Evolutionary conservation across 2,113 vertebrate genomes (phyloP), one percentile per base, ranked within the genome.

Genomic region (Poecilia latipinna): DNA sequence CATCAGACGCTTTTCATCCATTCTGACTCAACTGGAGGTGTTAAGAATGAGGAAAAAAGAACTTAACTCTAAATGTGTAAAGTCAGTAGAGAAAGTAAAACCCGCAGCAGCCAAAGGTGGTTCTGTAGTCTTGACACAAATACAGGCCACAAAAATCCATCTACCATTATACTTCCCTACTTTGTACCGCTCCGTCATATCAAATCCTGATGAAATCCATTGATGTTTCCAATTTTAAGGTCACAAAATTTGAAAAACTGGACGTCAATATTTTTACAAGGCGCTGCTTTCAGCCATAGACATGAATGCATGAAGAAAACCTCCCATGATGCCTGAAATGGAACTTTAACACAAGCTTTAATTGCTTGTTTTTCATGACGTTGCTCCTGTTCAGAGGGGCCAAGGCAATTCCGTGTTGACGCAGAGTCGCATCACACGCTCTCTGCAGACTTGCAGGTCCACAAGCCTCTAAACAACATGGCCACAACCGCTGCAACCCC

Each of bases 301-400:
- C 64, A 24, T 37, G 32, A 65, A 44, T 51, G 57, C 72, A 74
- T 61, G 70, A 24, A 37, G 3, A 64, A 44, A 67, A 65, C 72
- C 74, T 77, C n/a, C 54, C 35, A 75, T 22, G 70, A 61, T n/a
- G 19, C 51, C 51, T n/a, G 19, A 57, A 61, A 82, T 78, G 60
- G 70, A 65, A 54, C 71, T 61, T 76, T 48, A 67, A 61, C 65
- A 86, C 81, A 77, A 75, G n/a, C 80, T 77, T 24, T 79, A 82
- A 82, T 80, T 82, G 61, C 57, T 70, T 32, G 73, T 88, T 80
- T 81, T 90, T 91, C 83, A 92, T 82, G 84, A 83, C 74, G 63
- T 67, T 60, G 64, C 48, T 67, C 86, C 70, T 82, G 81, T 86
- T 71, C 78, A 51, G 70, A 61, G 85, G 72, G 89, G 89, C 90